Percentiles rank a stretch among this genome's conserved stretches.
These are phyloP conservation scores for Hestina assimilis DNA, from an alignment of 1,140 invertebrate genomes.

Conservation along the genomic window DNA sequence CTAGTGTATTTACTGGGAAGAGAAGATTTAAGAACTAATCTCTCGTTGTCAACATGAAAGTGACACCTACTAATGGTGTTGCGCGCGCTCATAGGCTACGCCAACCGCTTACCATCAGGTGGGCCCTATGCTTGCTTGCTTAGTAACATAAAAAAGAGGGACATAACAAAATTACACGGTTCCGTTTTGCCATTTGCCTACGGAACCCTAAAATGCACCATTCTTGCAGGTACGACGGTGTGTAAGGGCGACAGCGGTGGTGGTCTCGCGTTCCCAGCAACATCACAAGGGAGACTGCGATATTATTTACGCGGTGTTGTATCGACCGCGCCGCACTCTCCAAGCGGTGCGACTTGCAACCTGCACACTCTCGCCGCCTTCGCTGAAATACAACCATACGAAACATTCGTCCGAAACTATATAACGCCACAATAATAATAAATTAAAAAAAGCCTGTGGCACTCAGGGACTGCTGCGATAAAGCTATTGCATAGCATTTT, in stretches of 20 bases:
- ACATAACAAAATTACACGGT: neutral
- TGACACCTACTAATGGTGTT: too few species aligned
- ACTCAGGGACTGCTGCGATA: too few species aligned
- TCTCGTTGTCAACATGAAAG: too few species aligned
- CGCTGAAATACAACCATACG: constrained; percentile 44
- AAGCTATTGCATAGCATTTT: too few species aligned
- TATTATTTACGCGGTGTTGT: constrained; percentile 57
- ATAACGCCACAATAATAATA: too few species aligned
- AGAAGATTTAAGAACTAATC: too few species aligned
- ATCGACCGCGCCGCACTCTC: constrained; percentile 41
- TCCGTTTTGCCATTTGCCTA: neutral
- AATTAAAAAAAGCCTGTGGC: too few species aligned
- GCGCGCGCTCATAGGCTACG: too few species aligned
- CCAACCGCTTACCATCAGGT: too few species aligned
- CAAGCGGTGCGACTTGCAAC: constrained; percentile 39
- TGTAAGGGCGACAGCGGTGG: constrained; percentile 65
- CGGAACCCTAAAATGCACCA: neutral
- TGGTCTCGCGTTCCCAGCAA: constrained; percentile 44
- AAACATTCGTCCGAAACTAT: constrained; percentile 41
- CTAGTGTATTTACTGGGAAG: too few species aligned
- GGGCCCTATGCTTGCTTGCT: too few species aligned
- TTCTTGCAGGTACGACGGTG: constrained; percentile 40
- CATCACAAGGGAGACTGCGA: constrained; percentile 22
- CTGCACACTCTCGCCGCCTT: constrained; percentile 41
- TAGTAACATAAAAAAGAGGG: too few species aligned